Evolutionary conservation across 2,888 invertebrate species (phyloP).

Genomic region (Cacoxenus indagator): DNA sequence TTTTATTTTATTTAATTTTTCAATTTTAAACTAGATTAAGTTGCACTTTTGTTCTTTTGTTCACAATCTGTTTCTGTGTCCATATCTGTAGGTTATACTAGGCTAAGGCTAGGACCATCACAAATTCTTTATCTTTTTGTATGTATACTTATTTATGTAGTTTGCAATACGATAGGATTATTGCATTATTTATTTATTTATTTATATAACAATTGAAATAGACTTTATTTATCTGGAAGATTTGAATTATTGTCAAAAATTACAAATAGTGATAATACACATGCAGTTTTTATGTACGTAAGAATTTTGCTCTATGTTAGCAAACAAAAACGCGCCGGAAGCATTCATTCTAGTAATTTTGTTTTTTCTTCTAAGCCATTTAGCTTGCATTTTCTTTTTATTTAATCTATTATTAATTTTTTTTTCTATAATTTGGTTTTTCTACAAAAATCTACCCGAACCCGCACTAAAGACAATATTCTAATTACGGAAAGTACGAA

Average conservation of each 20-base stretch:
- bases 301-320: background rate
- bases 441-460: too few relatives aligned
- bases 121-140: conserved; percentile 27
- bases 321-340: background rate
- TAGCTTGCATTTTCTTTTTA: background rate
- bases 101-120: too few relatives aligned
- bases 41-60: too few relatives aligned
- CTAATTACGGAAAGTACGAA: too few relatives aligned
- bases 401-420: background rate
- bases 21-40: too few relatives aligned
- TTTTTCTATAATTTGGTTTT: too few relatives aligned
- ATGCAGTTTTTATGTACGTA: conserved; percentile 26
- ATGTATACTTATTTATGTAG: conserved; percentile 31
- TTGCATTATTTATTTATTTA: conserved; percentile 21
- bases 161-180: too few relatives aligned
- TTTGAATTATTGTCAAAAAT: conserved; percentile 69
- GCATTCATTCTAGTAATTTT: background rate
- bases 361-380: background rate
- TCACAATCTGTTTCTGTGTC: too few relatives aligned
- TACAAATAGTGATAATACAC: conserved; percentile 54
- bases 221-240: conserved; percentile 58
- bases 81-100: too few relatives aligned
- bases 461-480: too few relatives aligned
- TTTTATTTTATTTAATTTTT: too few relatives aligned
- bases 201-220: conserved; percentile 33